Base-by-base conservation (phyloP, 2,888 invertebrate species). In the Cyclophora albipunctata region DNA sequence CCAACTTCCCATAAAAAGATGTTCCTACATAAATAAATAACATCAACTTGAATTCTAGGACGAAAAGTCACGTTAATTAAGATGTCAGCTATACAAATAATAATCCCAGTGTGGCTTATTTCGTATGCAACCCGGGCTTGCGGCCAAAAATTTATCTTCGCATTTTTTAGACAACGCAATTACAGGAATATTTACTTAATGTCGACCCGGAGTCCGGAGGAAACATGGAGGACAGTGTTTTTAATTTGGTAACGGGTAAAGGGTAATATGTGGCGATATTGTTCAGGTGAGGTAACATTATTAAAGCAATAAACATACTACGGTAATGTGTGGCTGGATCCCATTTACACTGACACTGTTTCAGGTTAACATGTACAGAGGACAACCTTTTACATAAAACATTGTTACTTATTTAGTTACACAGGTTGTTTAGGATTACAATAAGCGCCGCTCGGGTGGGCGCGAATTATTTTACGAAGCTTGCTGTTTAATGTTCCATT, bases 71-170 rank as follows among this genome's bases (percentile, higher is more conserved):
- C 80, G 75, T 78, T 84, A 84, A 84, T 85, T 84, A 84, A 81
- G 80, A 81, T 78, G 84, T 84, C 83, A 75, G 76, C 75, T 77
- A 71, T 72, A 81, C 80, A 83, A 84, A 84, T 83, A 85, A 82
- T 84, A 82, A 83, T 80, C 78, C 79, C 75, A 67, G 66, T 63
- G 77, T 68, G 72, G 66, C 77, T 81, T 78, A 84, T 84, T 84
- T 79, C 64, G 79, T 81, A 85, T 84, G 82, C 81, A 77, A 73
- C 67, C 73, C 67, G 67, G 67, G 67, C 68, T 68, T 67, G 70
- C 65, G 63, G 70, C 74, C 76, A 75, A 78, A 81, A 81, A 81
- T 71, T 75, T 81, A 78, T 81, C 75, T 77, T 71, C 64, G 62
- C 74, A 71, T 79, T 83, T 79, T 84, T 83, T 73, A 76, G 75